These are phyloP conservation scores for Epizoanthus fatuus DNA, from an alignment of 92 coral and sea anemone species.

Conservation along the genomic window DNA sequence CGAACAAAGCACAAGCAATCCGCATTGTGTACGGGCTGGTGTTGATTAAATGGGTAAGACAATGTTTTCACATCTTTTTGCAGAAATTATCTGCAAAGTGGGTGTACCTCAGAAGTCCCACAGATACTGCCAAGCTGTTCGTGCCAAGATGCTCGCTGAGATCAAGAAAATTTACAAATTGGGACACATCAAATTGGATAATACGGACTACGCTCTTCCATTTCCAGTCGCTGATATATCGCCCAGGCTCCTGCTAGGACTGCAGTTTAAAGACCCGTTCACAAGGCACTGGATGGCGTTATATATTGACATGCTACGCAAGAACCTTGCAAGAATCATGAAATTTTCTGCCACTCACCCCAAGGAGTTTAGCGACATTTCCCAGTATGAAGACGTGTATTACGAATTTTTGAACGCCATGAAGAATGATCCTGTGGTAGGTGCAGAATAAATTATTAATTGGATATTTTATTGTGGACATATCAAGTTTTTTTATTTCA, in stretches of 20 bases:
- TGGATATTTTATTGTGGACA: too few species aligned
- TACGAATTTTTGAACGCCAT: conserved; percentile 74
- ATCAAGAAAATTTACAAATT: conserved; percentile 71
- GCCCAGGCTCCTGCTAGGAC: conserved; percentile 51
- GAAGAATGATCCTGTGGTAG: conserved; percentile 49
- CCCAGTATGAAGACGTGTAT: conserved; percentile 75
- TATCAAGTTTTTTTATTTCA: too few species aligned
- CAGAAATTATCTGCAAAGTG: conserved; percentile 80
- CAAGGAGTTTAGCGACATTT: conserved; percentile 71
- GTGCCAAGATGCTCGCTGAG: conserved; percentile 53
- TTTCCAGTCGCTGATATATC: conserved; percentile 74
- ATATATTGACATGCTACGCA: conserved; percentile 75
- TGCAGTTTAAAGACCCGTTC: conserved; percentile 72
- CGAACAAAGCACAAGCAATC: too few species aligned
- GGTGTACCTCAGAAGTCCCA: conserved; percentile 69
- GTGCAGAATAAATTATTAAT: neutral
- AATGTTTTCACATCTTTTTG: too few species aligned
- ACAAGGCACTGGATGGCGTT: conserved; percentile 78
- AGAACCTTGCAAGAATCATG: conserved; percentile 56
- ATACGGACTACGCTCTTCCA: conserved; percentile 50
- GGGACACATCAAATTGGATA: conserved; percentile 51
- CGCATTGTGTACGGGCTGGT: too few species aligned
- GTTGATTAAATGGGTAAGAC: too few species aligned
- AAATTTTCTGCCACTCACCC: conserved; percentile 56
- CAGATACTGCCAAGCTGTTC: conserved; percentile 60